A percentile compares a stretch with the other conserved stretches of the same genome.
These are phyloP conservation scores for Buceros bicornis DNA, from an alignment of 2,797 vertebrate species.

Conservation along the genomic window DNA sequence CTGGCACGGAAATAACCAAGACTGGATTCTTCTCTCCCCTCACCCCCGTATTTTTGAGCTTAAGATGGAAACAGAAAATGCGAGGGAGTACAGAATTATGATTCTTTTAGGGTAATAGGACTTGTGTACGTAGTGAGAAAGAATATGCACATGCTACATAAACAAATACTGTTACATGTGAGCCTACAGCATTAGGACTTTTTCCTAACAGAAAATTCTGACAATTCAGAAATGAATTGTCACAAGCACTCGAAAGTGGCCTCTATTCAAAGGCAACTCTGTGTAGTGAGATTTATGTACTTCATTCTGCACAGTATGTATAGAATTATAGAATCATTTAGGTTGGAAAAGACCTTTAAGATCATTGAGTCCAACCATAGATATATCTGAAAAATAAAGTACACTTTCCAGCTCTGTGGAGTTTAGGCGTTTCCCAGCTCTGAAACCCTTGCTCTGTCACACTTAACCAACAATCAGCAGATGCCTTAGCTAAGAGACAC, in stretches of 20 bases:
- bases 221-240: neutral
- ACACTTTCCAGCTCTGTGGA: accelerated
- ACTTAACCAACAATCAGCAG: neutral
- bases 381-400: neutral
- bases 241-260: neutral
- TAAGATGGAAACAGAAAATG: neutral
- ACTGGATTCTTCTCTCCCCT: neutral
- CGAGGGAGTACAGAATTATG: neutral
- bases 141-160: neutral
- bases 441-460: neutral
- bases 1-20: neutral
- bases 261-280: neutral
- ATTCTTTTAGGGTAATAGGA: neutral
- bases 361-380: neutral
- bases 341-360: neutral
- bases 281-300: accelerated
- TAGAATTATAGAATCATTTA: neutral
- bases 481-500: neutral
- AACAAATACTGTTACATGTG: neutral
- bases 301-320: neutral
- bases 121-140: neutral
- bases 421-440: neutral
- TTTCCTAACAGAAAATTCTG: neutral
- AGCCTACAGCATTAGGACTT: neutral
- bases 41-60: neutral